Evolutionary conservation across 2,113 vertebrate species (phyloP).

Genomic region (Sarotherodon lohbergeri): DNA sequence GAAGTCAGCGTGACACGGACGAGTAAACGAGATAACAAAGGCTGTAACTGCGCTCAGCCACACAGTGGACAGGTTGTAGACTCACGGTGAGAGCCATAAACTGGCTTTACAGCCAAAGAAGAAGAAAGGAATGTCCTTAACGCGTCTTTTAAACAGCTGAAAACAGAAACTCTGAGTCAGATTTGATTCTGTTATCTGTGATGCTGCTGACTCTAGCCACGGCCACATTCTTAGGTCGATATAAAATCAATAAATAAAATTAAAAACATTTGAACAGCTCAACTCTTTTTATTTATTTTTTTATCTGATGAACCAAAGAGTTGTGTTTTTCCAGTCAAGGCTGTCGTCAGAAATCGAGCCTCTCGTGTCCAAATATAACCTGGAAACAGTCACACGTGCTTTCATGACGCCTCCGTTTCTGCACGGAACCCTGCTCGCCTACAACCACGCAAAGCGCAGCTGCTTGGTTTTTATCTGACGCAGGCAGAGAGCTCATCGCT

Average conservation of each 20-base stretch:
- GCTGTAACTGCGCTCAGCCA: neutral
- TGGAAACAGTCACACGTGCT: neutral
- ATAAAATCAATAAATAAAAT: too few relatives aligned
- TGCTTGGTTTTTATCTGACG: neutral
- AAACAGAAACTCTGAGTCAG: neutral
- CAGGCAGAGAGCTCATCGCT: neutral
- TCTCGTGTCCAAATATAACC: too few relatives aligned
- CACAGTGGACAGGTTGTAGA: rapidly evolving
- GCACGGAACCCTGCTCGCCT: neutral
- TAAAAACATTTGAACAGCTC: too few relatives aligned
- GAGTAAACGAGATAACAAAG: neutral
- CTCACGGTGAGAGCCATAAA: rapidly evolving
- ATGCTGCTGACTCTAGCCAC: neutral
- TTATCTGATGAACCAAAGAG: too few relatives aligned
- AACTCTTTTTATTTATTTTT: too few relatives aligned
- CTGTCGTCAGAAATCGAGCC: too few relatives aligned
- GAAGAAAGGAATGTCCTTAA: rapidly evolving
- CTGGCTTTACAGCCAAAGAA: rapidly evolving
- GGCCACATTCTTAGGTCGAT: too few relatives aligned
- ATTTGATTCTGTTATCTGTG: neutral
- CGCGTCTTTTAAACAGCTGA: neutral
- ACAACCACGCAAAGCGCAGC: neutral
- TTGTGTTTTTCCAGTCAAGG: too few relatives aligned
- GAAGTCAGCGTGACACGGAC: neutral
- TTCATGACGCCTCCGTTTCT: neutral